Percentiles rank a stretch among this genome's conserved stretches.
phyloP scores from a whole-genome alignment of 2,888 invertebrate species.

The Drosophila maculinotata region DNA sequence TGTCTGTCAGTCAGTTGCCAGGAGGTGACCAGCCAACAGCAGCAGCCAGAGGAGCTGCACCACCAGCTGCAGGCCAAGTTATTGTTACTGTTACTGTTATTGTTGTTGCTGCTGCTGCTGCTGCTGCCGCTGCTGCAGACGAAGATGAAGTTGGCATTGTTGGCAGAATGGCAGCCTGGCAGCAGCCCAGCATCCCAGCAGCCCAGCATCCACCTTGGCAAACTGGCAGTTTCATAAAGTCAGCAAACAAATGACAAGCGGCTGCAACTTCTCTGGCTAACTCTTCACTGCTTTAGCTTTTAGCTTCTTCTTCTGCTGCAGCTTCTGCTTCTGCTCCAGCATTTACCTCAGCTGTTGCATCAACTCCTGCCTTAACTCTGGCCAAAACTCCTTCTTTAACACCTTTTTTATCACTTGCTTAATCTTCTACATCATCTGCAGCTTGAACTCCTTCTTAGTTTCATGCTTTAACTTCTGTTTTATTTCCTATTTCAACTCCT shows the following conservation, averaged over 20 bases:
- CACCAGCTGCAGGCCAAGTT: conserved; percentile 47
- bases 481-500: neutral
- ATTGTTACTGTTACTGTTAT: conserved; percentile 60
- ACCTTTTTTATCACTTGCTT: neutral
- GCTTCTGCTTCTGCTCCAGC: neutral
- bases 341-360: neutral
- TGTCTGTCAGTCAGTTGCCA: conserved; percentile 64
- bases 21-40: conserved; percentile 30
- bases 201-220: conserved; percentile 9
- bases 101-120: conserved; percentile 30
- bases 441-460: neutral
- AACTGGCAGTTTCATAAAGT: conserved; percentile 67
- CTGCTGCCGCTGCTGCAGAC: conserved; percentile 36
- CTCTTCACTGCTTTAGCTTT: neutral
- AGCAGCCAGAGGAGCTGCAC: conserved; percentile 13
- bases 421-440: neutral
- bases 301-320: neutral
- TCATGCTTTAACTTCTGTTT: neutral
- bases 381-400: neutral
- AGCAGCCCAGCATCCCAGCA: too few relatives aligned
- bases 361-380: neutral
- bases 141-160: conserved; percentile 75
- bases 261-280: conserved; percentile 36
- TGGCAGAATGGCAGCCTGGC: conserved; percentile 42
- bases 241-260: conserved; percentile 75